Percentiles rank a stretch among this genome's conserved stretches.
Evolutionary conservation across 2,888 invertebrate species (phyloP).

Genomic region (Callosobruchus maculatus): DNA sequence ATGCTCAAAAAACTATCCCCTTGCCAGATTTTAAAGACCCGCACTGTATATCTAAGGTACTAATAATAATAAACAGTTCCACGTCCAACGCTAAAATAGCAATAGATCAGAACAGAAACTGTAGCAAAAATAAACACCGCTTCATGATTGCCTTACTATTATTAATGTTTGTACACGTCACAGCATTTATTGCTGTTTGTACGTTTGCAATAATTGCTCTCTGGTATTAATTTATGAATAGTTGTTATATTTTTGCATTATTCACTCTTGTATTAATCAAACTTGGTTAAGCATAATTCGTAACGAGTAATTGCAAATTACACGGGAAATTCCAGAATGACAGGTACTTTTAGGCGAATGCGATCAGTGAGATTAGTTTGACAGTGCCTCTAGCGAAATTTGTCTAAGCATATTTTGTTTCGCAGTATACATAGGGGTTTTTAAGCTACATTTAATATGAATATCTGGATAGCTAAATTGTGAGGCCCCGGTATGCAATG

Average conservation of each 20-base stretch:
- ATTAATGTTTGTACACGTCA: neutral
- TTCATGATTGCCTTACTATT: neutral
- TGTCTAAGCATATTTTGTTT: too few species aligned
- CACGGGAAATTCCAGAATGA: too few species aligned
- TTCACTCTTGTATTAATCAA: neutral
- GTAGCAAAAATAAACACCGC: neutral
- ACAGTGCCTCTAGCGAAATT: constrained; percentile 8
- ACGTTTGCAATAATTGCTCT: neutral
- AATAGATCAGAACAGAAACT: neutral
- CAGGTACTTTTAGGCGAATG: too few species aligned
- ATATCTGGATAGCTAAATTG: too few species aligned
- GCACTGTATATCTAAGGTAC: too few species aligned
- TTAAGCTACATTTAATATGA: too few species aligned
- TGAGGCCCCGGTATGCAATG: too few species aligned
- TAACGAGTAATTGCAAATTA: neutral
- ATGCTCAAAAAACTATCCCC: too few species aligned
- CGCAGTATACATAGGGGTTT: too few species aligned
- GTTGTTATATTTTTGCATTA: neutral
- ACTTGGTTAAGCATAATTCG: neutral
- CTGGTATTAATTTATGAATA: neutral
- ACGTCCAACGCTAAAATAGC: neutral
- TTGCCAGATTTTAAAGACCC: too few species aligned
- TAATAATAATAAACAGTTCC: neutral
- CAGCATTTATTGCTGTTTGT: neutral
- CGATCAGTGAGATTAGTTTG: too few species aligned